Percentiles rank a stretch among this genome's conserved stretches.
These are phyloP conservation scores for Acipenser transmontanus DNA, from an alignment of 2,797 vertebrate genomes.

Conservation along the genomic window DNA sequence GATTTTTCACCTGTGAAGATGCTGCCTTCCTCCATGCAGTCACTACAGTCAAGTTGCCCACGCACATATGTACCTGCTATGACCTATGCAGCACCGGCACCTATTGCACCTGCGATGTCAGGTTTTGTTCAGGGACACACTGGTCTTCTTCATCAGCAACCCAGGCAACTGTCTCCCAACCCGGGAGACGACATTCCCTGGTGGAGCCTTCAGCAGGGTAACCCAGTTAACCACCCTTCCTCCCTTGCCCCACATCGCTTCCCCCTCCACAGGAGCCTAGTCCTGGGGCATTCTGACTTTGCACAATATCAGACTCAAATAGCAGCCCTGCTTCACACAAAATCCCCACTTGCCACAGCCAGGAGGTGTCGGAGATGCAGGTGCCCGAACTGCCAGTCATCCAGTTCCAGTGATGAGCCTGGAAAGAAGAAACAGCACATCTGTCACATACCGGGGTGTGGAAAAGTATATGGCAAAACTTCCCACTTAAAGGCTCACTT, in stretches of 20 bases:
- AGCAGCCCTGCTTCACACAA: constrained; percentile 88
- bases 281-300: constrained; percentile 91
- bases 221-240: constrained; percentile 56
- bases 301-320: constrained; percentile 97
- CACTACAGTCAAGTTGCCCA: constrained; percentile 78
- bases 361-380: constrained; percentile 91
- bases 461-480: constrained; percentile 93
- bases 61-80: constrained; percentile 84
- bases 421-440: constrained; percentile 96
- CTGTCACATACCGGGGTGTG: constrained; percentile 91
- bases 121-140: constrained; percentile 81
- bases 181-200: constrained; percentile 82
- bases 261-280: constrained; percentile 79
- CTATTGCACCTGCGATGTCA: constrained; percentile 62
- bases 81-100: constrained; percentile 76
- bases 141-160: constrained; percentile 82
- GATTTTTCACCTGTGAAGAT: constrained; percentile 97
- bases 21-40: constrained; percentile 85
- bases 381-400: constrained; percentile 94
- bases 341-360: constrained; percentile 85
- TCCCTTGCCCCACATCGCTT: constrained; percentile 63
- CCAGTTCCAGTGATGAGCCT: constrained; percentile 81
- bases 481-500: constrained; percentile 96
- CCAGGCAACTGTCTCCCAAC: constrained; percentile 86
- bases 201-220: constrained; percentile 87